These are phyloP conservation scores for Rapana venosa DNA, from an alignment of 2,888 invertebrate species.

Conservation along the genomic window DNA sequence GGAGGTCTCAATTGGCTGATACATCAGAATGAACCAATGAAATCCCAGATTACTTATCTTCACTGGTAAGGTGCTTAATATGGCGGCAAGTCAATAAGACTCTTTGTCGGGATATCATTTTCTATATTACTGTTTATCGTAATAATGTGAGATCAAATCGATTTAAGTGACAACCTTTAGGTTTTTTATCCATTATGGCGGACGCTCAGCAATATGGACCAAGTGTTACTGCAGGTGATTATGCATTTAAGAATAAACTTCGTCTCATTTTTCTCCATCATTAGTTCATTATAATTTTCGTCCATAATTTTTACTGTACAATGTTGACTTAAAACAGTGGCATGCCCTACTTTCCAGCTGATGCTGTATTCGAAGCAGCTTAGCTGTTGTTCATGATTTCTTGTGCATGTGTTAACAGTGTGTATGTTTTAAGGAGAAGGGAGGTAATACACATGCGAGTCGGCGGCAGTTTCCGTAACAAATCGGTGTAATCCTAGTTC, in stretches of 20 bases:
- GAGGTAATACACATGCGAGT: neutral
- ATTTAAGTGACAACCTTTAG: neutral
- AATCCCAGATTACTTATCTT: slow-evolving; percentile 40
- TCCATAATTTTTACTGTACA: slow-evolving; percentile 9
- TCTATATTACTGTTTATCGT: slow-evolving; percentile 21
- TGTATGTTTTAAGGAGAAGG: neutral
- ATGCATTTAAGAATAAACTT: slow-evolving; percentile 21
- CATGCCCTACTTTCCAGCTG: neutral
- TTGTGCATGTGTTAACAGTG: neutral
- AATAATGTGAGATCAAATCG: neutral
- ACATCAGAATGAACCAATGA: slow-evolving; percentile 48
- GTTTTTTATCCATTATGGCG: slow-evolving; percentile 38
- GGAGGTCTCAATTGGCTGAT: slow-evolving; percentile 50
- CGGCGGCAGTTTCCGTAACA: too few species aligned
- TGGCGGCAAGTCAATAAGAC: slow-evolving; percentile 44
- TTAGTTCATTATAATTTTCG: slow-evolving; percentile 45
- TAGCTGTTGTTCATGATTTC: neutral
- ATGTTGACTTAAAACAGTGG: neutral
- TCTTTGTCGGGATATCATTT: slow-evolving; percentile 36
- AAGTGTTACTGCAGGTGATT: slow-evolving; percentile 60
- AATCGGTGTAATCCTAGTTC: too few species aligned
- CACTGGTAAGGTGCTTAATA: slow-evolving; percentile 42
- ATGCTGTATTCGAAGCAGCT: neutral
- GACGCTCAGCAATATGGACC: slow-evolving; percentile 62
- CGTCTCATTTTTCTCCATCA: slow-evolving; percentile 30